phyloP scores from a whole-genome alignment of 1,140 invertebrate species.

The Caenorhabditis inopinata region DNA sequence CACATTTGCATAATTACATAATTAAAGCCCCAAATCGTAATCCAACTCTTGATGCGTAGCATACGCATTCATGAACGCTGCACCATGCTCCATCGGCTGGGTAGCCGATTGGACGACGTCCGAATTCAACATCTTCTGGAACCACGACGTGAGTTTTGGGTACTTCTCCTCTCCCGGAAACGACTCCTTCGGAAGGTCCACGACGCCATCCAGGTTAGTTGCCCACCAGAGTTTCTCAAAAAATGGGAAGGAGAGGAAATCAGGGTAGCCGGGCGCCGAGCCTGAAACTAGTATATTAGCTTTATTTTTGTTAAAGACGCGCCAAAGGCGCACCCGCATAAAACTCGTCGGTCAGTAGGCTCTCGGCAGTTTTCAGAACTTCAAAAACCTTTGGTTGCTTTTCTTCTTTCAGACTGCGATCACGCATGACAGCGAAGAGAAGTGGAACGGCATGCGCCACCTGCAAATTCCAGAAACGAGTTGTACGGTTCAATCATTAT shows the following conservation, averaged over 20 bases:
- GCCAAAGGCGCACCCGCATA: slow-evolving; percentile 10
- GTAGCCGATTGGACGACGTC: background rate
- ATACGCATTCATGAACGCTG: slow-evolving; percentile 3
- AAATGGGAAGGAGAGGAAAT: slow-evolving; percentile 3
- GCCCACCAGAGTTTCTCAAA: background rate
- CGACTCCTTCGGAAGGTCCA: background rate
- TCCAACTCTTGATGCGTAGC: background rate
- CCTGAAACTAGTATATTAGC: slow-evolving; percentile 26
- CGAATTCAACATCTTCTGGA: background rate
- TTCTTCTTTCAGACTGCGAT: background rate
- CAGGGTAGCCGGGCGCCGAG: slow-evolving; percentile 4
- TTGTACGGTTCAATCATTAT: background rate
- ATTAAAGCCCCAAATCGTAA: slow-evolving; percentile 5
- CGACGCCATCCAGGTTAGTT: background rate
- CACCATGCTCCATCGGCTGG: background rate
- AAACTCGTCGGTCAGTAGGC: background rate
- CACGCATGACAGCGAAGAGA: background rate
- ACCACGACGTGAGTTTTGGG: background rate
- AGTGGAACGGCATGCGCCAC: background rate
- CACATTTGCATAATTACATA: background rate
- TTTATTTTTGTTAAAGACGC: background rate
- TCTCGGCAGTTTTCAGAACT: background rate
- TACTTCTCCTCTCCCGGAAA: background rate
- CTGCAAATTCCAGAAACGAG: background rate
- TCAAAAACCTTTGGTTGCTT: slow-evolving; percentile 10